These are phyloP conservation scores for Acrossocheilus wenchowensis DNA, from an alignment of 2,797 vertebrate genomes.

Conservation along the genomic window DNA sequence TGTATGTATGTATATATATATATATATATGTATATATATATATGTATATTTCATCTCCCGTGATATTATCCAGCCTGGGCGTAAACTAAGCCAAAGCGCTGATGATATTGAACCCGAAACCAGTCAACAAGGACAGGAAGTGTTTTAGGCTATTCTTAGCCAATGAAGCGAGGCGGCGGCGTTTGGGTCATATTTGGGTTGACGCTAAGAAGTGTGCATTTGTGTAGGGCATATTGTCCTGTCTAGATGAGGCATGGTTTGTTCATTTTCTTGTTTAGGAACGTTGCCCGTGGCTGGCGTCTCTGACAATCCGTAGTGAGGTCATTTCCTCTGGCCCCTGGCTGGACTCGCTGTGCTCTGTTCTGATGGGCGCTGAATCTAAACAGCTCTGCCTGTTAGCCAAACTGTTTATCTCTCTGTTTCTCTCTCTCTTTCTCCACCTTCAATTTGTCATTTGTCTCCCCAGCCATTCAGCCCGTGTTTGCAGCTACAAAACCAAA, in stretches of 20 bases:
- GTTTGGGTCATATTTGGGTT: slow-evolving; percentile 30
- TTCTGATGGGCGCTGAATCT: slow-evolving; percentile 39
- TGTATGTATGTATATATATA: not conserved
- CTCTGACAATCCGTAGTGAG: slow-evolving; percentile 30
- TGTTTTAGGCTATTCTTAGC: slow-evolving; percentile 13
- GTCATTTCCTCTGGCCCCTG: slow-evolving; percentile 41
- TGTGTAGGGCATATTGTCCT: slow-evolving; percentile 23
- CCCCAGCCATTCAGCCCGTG: slow-evolving; percentile 28
- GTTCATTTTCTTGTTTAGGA: slow-evolving; percentile 25
- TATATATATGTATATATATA: not conserved
- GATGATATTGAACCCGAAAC: slow-evolving; percentile 22
- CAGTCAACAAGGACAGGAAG: slow-evolving; percentile 12
- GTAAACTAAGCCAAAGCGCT: not conserved
- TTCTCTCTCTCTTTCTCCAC: slow-evolving; percentile 12
- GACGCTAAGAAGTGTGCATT: not conserved
- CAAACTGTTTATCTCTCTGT: slow-evolving; percentile 39
- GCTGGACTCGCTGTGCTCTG: slow-evolving; percentile 7
- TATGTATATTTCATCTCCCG: not conserved
- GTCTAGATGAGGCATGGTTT: slow-evolving; percentile 43
- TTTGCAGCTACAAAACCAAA: slow-evolving; percentile 13
- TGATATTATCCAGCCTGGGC: not conserved
- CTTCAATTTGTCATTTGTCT: slow-evolving; percentile 19
- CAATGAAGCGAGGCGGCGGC: not conserved
- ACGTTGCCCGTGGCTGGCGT: slow-evolving; percentile 26
- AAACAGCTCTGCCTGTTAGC: slow-evolving; percentile 38